Evolutionary conservation across 2,113 vertebrate species (phyloP).

Genomic region (Ia io): DNA sequence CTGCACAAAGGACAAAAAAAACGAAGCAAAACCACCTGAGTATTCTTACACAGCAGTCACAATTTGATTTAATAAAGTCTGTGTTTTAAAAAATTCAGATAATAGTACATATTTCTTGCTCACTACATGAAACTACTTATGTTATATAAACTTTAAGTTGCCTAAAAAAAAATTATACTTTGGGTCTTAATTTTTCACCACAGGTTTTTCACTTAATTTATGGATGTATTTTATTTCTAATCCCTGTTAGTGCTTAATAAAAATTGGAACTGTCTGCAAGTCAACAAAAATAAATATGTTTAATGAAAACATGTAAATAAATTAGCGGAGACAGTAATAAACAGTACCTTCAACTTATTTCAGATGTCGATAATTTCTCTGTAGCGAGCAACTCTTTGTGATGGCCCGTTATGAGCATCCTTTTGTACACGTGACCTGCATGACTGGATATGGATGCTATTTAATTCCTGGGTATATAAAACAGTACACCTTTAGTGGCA

Average conservation of each 20-base stretch:
- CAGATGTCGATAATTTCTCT: neutral
- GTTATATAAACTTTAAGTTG: neutral
- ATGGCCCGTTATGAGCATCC: neutral
- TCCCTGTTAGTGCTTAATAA: neutral
- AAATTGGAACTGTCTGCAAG: neutral
- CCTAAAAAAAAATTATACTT: neutral
- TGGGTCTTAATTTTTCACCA: neutral
- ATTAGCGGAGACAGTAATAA: neutral
- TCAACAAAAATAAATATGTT: neutral
- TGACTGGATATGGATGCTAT: neutral
- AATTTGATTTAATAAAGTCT: neutral
- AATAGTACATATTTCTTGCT: neutral
- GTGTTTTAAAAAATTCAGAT: slow-evolving; percentile 32
- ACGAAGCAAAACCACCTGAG: slow-evolving; percentile 44
- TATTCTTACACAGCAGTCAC: neutral
- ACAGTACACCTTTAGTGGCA: neutral
- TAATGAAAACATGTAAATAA: neutral
- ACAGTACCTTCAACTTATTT: neutral
- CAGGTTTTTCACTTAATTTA: neutral
- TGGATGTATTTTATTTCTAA: slow-evolving; percentile 10
- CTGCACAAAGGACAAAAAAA: slow-evolving; percentile 26
- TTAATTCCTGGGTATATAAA: slow-evolving; percentile 42
- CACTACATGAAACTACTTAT: neutral
- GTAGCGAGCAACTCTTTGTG: neutral
- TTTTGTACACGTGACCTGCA: slow-evolving; percentile 38